Percentiles rank a stretch among this genome's conserved stretches.
These are phyloP conservation scores for Notarius lentiginosus DNA, from an alignment of 2,113 vertebrate species.

Conservation along the genomic window DNA sequence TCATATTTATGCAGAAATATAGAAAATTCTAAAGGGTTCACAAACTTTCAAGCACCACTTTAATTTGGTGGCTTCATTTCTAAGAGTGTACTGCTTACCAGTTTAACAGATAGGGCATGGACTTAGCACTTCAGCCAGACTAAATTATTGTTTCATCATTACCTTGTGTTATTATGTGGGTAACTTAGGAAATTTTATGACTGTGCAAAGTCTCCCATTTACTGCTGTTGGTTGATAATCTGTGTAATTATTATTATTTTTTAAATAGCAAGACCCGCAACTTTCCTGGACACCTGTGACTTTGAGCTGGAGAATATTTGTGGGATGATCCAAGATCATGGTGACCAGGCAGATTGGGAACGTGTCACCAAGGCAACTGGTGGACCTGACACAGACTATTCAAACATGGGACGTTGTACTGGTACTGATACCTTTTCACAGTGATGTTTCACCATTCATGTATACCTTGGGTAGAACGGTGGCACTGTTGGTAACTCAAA, in stretches of 20 bases:
- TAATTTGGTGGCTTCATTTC: not conserved
- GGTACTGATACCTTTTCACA: conserved; percentile 67
- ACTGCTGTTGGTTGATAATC: not conserved
- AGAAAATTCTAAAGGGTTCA: too few species aligned
- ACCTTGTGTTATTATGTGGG: not conserved
- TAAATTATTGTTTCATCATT: not conserved
- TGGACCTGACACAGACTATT: conserved; percentile 82
- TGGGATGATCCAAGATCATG: conserved; percentile 86
- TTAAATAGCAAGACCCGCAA: conserved; percentile 76
- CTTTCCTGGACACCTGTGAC: conserved; percentile 88
- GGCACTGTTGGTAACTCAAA: not conserved
- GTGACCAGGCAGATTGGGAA: conserved; percentile 74
- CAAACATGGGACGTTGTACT: conserved; percentile 81
- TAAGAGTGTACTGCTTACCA: not conserved
- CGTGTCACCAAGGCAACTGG: conserved; percentile 61
- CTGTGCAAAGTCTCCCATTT: conserved; percentile 20
- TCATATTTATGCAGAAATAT: too few species aligned
- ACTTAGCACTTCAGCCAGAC: not conserved
- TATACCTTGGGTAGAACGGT: not conserved
- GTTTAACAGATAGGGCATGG: not conserved
- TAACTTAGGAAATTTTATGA: conserved; percentile 6
- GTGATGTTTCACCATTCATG: not conserved
- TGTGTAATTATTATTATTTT: not conserved
- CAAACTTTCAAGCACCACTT: not conserved
- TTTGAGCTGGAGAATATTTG: conserved; percentile 91